Evolutionary conservation across 2,797 vertebrate species (phyloP), one percentile per base, ranked within the genome.

Genomic region (Chaetodon trifasciatus): DNA sequence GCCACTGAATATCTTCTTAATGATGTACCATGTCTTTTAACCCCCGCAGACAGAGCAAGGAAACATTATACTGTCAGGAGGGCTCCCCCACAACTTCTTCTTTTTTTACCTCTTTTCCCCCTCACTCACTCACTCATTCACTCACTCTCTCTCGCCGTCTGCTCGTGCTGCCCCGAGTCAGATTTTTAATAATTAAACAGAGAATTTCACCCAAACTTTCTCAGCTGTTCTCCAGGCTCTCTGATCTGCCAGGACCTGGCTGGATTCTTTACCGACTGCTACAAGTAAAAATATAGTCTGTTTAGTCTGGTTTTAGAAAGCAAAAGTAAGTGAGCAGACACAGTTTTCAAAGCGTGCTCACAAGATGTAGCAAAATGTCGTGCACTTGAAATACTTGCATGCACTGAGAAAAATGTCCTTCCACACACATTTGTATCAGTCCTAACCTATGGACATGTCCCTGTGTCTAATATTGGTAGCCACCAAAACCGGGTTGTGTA

Each of bases 21-120:
- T 93, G 93, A 94, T 91, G 82, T 78, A 90, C 85, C 88, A 85
- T 23, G 42, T 89, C 88, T 92, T 92, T 93, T 91, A 92, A 92
- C 90, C 91, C 82, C 85, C 11, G 61, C 79, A 89, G 86, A 92
- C 92, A 92, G 93, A 91, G 90, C 84, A 89, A 88, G 86, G 78
- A 86, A 92, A 91, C 86, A 92, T 89, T 85, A 88, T 32, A 84
- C 89, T 50, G 76, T 88, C 86, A 80, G 61, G 64, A 82, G 76
- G 81, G 63, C 79, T 72, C 78, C 70, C 85, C 76, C 81, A 49
- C 62, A 1, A 82, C 70, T 67, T 61, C 58, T 55, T 74, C 53
- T 44, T 50, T 42, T 53, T 55, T 66, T 23, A 1, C 13, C 28
- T 9, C 32, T 47, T 49, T 52, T 9, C 15, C 35, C 61, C 67